Base-by-base conservation (phyloP, 2,888 invertebrate genomes). In the Caradrina kadenii region DNA sequence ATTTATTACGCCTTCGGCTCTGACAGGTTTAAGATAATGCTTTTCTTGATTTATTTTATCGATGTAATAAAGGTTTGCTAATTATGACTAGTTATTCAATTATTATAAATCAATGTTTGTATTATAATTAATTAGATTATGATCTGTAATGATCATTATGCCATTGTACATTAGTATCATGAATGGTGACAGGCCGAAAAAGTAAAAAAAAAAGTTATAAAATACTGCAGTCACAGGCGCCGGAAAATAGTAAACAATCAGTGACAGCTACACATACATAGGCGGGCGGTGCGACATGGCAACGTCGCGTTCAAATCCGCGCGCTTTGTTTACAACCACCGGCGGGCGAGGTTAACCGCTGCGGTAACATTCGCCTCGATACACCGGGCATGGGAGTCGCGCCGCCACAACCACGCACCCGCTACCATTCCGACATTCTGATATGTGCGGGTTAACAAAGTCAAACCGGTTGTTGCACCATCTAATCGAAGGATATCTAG, bases 241-340 rank as follows among this genome's bases (percentile, higher is more conserved):
- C 69, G 73, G 79, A 81, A 85, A 83, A 83, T 86, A 85, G 88
- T 86, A 86, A 87, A 86, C 88, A 89, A 83, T 74, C 82, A 82
- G 86, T 88, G 90, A 87, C 88, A 89, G 87, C 81, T 82, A 76
- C 76, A 76, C 76, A 77, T 80, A 83, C 77, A 84, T 75, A 82
- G 80, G 85, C 78, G 81, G 83, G 86, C 74, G 75, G 83, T 78
- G 83, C 89, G 87, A 88, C 83, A 88, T 86, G 92, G 92, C 93
- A 91, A 92, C 92, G 92, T 90, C 91, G 92, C 92, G 84, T 81
- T 83, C 77, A 86, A 86, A 87, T 89, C 87, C 86, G 89, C 89
- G 90, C 92, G 92, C 87, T 91, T 93, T 94, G 93, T 94, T 94
- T 94, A 94, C 93, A 91, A 90, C 87, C 75, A 80, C 83, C 85